Evolutionary conservation across 2,888 invertebrate genomes (phyloP).

Genomic region (Zygogramma bicolorata): DNA sequence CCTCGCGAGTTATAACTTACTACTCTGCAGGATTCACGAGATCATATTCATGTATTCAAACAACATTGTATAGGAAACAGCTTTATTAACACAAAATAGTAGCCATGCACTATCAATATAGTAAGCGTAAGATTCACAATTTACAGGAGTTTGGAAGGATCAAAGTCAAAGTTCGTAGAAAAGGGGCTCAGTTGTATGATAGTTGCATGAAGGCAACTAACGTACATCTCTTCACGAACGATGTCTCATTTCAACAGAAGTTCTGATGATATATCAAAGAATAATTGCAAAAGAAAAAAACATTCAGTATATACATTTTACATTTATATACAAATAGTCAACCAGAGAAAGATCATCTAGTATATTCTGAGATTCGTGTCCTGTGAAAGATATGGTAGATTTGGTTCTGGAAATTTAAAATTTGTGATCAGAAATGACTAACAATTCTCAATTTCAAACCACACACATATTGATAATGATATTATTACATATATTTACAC

Average conservation of each 20-base stretch:
- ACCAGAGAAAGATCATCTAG: neutral
- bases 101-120: slow-evolving; percentile 44
- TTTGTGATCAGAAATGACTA: neutral
- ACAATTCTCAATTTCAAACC: neutral
- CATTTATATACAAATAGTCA: slow-evolving; percentile 30
- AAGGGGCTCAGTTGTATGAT: slow-evolving; percentile 53
- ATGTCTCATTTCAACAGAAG: slow-evolving; percentile 39
- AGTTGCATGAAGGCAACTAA: slow-evolving; percentile 39
- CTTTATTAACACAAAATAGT: slow-evolving; percentile 41
- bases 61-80: slow-evolving; percentile 54
- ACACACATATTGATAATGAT: neutral
- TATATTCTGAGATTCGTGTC: neutral
- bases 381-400: neutral
- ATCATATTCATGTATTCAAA: too few relatives aligned
- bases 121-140: slow-evolving; percentile 63
- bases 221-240: slow-evolving; percentile 48
- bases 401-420: neutral
- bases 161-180: slow-evolving; percentile 48
- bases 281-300: slow-evolving; percentile 17
- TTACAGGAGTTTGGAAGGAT: slow-evolving; percentile 48
- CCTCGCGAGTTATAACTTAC: too few relatives aligned
- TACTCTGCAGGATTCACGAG: too few relatives aligned
- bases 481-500: slow-evolving; percentile 16
- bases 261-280: slow-evolving; percentile 37
- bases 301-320: neutral